phyloP scores from a whole-genome alignment of 2,797 vertebrate genomes.

The Xenopus petersii region DNA sequence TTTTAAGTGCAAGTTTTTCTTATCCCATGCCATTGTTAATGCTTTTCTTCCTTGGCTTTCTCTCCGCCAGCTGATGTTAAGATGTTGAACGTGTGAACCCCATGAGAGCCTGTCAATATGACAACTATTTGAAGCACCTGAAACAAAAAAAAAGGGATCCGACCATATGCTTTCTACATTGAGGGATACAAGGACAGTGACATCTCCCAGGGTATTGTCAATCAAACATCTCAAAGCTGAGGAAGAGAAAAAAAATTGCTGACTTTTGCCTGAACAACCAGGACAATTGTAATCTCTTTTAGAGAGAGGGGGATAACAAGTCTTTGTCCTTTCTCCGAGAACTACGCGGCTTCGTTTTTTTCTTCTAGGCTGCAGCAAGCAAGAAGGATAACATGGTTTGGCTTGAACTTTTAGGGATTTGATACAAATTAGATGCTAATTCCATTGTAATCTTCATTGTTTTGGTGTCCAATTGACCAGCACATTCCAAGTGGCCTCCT shows the following conservation, averaged over 20 bases:
- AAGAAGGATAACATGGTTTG: constrained; percentile 55
- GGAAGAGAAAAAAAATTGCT: constrained; percentile 42
- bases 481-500: constrained; percentile 41
- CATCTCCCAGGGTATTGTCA: constrained; percentile 81
- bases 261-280: constrained; percentile 67
- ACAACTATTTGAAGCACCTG: constrained; percentile 67
- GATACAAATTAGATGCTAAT: constrained; percentile 84
- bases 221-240: constrained; percentile 66
- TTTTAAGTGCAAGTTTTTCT: constrained; percentile 63
- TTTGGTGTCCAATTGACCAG: constrained; percentile 53
- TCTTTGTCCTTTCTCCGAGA: constrained; percentile 64
- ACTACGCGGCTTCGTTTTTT: constrained; percentile 65
- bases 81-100: constrained; percentile 55
- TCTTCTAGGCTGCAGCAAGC: constrained; percentile 59
- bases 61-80: constrained; percentile 61
- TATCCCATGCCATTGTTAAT: constrained; percentile 53
- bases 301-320: constrained; percentile 65
- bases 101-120: constrained; percentile 61
- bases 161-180: constrained; percentile 56
- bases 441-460: constrained; percentile 62
- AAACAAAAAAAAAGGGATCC: constrained; percentile 53
- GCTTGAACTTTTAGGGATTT: constrained; percentile 63
- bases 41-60: constrained; percentile 62
- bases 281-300: constrained; percentile 73
- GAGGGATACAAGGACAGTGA: constrained; percentile 66